Percentiles rank a stretch among this genome's conserved stretches.
Conservation (phyloP, 2,888 invertebrate genomes). For the Andrena hattorfiana region DNA sequence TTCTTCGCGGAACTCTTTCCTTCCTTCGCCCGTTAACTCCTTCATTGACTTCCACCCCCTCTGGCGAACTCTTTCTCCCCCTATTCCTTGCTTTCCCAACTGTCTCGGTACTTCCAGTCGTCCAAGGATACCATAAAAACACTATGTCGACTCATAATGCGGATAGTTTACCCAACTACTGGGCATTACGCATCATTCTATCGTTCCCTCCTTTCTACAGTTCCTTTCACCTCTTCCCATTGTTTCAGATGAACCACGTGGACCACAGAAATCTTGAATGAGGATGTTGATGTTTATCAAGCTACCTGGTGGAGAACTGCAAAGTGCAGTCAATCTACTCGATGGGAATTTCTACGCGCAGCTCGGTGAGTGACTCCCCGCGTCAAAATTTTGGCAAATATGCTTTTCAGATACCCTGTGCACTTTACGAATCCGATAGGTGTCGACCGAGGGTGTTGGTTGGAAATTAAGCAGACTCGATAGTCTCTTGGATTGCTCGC, state of each 20-base stretch:
- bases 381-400: background rate
- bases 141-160: constrained; percentile 61
- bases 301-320: background rate
- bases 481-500: constrained; percentile 8
- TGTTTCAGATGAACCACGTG: constrained; percentile 68
- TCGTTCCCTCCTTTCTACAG: constrained; percentile 36
- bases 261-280: background rate
- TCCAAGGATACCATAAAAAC: constrained; percentile 68
- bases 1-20: constrained; percentile 52
- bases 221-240: constrained; percentile 33
- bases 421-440: background rate
- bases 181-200: constrained; percentile 75
- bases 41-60: constrained; percentile 37
- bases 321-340: background rate
- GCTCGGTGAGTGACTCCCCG: constrained; percentile 48
- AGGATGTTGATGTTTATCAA: background rate
- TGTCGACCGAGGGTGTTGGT: background rate
- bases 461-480: background rate
- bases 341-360: background rate
- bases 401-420: background rate
- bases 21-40: constrained; percentile 41
- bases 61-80: constrained; percentile 7
- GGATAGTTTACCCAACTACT: constrained; percentile 78
- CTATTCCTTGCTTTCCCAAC: constrained; percentile 11
- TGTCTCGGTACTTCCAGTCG: constrained; percentile 3